Base-by-base conservation (phyloP, 2,888 invertebrate genomes). In the Belgica antarctica region DNA sequence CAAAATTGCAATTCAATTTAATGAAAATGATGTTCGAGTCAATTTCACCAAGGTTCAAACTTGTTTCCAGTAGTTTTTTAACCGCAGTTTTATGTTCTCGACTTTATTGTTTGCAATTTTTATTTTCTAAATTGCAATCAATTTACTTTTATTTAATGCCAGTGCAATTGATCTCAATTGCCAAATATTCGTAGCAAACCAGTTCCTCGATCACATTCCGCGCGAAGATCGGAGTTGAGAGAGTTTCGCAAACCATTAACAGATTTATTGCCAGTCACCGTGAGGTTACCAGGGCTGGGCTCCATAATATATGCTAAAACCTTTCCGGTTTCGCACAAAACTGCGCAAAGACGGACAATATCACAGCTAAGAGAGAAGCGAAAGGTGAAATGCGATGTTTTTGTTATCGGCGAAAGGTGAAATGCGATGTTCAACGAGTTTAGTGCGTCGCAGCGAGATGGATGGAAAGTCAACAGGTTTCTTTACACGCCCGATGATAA, bases 381-480 rank as follows among this genome's bases (percentile, higher is more conserved):
- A 65, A 65, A 65, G 65, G 65, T 65, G 65, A 65, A 65, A 65
- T 28, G 1, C 5, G 10, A 46, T 19, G 22, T 41, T 41, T 41
- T 19, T 34, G 62, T 12, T 65, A 65, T 47, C 65, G 46, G 65
- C 24, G 65, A 65, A 65, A 65, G 65, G 65, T 65, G 65, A 65
- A 65, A 65, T 28, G 1, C 5, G 10, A 46, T 19, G 22, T 65
- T 65, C 46, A 65, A 65, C 47, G 65, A 47, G 47, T 65, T 65
- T 65, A 27, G 65, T 65, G 65, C 65, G 65, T 65, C 19, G 47
- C 22, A 25, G 15, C 5, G 59, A 59, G 27, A 59, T 59, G 59
- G 17, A 47, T 47, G 65, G 65, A 65, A 47, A 65, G 65, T 46
- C 65, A 47, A 47, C 65, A 65, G 47, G 65, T 65, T 65, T 59